Evolutionary conservation across 1,140 invertebrate species (phyloP), one percentile per base, ranked within the genome.

Genomic region (Aricia agestis): DNA sequence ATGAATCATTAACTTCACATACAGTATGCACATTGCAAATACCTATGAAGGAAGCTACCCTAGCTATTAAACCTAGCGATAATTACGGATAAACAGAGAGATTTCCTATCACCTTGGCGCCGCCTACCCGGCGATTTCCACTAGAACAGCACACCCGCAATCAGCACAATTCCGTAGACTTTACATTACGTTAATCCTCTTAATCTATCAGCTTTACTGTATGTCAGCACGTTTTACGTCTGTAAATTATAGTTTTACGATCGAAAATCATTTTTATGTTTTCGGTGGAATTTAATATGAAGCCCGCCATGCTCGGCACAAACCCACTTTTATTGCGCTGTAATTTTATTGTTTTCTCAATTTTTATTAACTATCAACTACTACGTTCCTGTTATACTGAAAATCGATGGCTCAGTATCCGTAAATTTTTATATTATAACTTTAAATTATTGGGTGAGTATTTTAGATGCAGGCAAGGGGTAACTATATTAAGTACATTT

Each of bases 281-380:
- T 90, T 91, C 84, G 83, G 82, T 84, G 81, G 87, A 91, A 91
- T 91, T 91, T 89, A 91, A 91, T 91, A 89, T 89, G 86, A 86
- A 85, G 84, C 86, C 83, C 81, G 86, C 84, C 84, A 86, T 84
- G 84, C 83, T 86, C 82, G 76, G 86, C 81, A 85, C 86, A 89
- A 89, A 89, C 85, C 81, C 80, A 87, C 79, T 91, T 91, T 91
- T 89, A 91, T 86, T 86, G 83, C 82, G 76, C 85, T 91, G 87
- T 91, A 91, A 91, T 91, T 91, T 91, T 91, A 91, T 89, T 91
- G 86, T 91, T 91, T 89, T 89, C 87, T 89, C 87, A 86, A 90
- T 89, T 91, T 90, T 91, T 91, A 89, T 90, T 91, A 87, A 90
- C 87, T 90, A 88, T 91, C 81, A 89, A 91, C 84, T 81, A 85